phyloP scores from a whole-genome alignment of 2,797 vertebrate genomes.

The Rhinoraja longicauda region DNA sequence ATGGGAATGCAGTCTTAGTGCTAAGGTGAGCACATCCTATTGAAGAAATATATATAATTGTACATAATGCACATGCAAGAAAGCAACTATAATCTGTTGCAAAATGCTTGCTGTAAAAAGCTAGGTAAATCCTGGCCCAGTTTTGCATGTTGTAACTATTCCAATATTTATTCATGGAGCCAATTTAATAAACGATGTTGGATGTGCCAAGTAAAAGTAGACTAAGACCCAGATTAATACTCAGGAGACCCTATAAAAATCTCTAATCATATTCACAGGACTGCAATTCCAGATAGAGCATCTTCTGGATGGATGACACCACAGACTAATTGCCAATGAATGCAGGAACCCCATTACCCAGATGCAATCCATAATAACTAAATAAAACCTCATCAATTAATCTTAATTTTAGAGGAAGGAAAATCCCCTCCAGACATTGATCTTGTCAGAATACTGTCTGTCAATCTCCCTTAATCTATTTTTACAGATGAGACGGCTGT shows the following conservation, averaged over 20 bases:
- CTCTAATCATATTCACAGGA: not conserved
- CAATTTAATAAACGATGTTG: not conserved
- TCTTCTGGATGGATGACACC: not conserved
- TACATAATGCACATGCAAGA: not conserved
- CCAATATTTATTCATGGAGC: not conserved
- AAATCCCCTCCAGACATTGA: not conserved
- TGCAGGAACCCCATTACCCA: not conserved
- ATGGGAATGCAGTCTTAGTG: conserved; percentile 3
- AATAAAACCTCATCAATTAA: not conserved
- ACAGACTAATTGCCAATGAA: not conserved
- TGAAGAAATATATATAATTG: not conserved
- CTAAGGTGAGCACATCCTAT: not conserved
- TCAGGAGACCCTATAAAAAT: not conserved
- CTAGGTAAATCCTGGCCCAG: not conserved
- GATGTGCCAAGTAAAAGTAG: not conserved
- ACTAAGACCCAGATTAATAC: not conserved
- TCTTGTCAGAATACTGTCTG: not conserved
- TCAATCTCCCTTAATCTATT: not conserved
- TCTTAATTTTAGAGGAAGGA: not conserved
- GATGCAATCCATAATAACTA: not conserved
- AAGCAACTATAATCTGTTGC: not conserved
- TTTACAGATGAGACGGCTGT: not conserved
- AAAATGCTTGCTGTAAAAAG: not conserved
- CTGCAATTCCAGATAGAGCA: not conserved
- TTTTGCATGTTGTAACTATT: not conserved